Evolutionary conservation across 2,113 vertebrate species (phyloP).

Genomic region (Apeltes quadracus): DNA sequence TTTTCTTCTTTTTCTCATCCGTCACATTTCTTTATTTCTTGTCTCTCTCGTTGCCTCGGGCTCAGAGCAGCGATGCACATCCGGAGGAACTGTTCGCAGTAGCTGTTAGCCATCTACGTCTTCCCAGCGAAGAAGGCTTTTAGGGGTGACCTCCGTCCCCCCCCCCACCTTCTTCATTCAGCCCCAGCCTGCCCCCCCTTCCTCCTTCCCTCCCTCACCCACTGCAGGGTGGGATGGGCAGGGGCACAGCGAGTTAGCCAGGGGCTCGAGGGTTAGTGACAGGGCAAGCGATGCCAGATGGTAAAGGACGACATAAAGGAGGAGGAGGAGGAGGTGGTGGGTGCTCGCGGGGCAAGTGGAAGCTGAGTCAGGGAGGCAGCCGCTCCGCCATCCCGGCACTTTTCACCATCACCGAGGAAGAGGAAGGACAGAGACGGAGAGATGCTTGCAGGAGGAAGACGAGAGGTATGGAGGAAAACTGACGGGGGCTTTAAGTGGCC

Average conservation of each 20-base stretch:
- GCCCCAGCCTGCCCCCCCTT: constrained; percentile 16
- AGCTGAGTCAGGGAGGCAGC: constrained; percentile 84
- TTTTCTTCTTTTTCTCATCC: constrained; percentile 13
- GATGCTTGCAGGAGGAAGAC: constrained; percentile 68
- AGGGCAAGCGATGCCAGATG: constrained; percentile 63
- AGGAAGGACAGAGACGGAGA: constrained; percentile 88
- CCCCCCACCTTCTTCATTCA: constrained; percentile 24
- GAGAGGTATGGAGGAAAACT: constrained; percentile 81
- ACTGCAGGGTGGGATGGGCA: constrained; percentile 62
- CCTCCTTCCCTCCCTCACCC: constrained; percentile 1
- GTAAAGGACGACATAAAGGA: constrained; percentile 46
- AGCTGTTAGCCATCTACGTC: constrained; percentile 65
- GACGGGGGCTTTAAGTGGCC: not conserved
- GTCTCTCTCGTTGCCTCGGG: constrained; percentile 16
- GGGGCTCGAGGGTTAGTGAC: constrained; percentile 68
- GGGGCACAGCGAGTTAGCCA: constrained; percentile 61
- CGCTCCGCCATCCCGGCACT: constrained; percentile 84
- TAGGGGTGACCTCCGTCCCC: constrained; percentile 46
- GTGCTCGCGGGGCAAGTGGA: constrained; percentile 79
- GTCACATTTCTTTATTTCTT: not conserved
- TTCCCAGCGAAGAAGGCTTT: constrained; percentile 27
- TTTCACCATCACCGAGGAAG: constrained; percentile 97
- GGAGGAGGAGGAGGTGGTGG: constrained; percentile 58
- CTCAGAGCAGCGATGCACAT: constrained; percentile 72
- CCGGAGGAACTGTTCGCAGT: constrained; percentile 67